phyloP scores from a whole-genome alignment of 2,888 invertebrate genomes.

The Myopa tessellatipennis region DNA sequence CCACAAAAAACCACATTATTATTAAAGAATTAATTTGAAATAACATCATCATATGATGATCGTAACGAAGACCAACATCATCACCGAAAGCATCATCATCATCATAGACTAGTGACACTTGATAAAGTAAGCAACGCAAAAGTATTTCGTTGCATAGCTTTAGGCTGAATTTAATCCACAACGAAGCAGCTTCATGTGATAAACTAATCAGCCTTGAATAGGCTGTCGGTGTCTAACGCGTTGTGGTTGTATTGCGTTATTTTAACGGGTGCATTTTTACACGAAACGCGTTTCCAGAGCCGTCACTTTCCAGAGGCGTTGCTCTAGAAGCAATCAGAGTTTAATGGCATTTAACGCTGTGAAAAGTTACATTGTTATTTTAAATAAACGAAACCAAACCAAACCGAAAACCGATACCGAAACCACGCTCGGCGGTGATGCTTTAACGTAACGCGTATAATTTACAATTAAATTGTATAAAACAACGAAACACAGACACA shows the following conservation, averaged over 20 bases:
- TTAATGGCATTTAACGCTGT: too few relatives aligned
- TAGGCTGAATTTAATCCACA: conserved; percentile 5
- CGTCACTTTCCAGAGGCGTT: too few relatives aligned
- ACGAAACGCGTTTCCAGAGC: too few relatives aligned
- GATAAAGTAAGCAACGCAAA: background rate
- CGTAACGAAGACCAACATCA: too few relatives aligned
- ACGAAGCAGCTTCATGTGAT: background rate
- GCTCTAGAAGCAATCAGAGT: too few relatives aligned
- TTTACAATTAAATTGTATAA: background rate
- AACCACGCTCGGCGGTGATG: background rate
- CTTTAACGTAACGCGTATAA: background rate
- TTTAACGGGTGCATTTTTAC: too few relatives aligned
- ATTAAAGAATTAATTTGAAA: too few relatives aligned
- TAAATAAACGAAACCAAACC: background rate
- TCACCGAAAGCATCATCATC: too few relatives aligned
- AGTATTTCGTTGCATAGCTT: conserved; percentile 1
- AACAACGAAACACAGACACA: background rate
- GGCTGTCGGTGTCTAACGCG: background rate
- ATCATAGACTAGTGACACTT: too few relatives aligned
- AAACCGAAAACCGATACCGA: background rate
- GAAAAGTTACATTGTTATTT: background rate
- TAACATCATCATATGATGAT: too few relatives aligned
- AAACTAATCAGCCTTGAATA: background rate
- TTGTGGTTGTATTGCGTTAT: background rate
- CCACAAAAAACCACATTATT: too few relatives aligned